phyloP scores from a whole-genome alignment of 2,113 vertebrate genomes.

The Hemiprocne comata region DNA sequence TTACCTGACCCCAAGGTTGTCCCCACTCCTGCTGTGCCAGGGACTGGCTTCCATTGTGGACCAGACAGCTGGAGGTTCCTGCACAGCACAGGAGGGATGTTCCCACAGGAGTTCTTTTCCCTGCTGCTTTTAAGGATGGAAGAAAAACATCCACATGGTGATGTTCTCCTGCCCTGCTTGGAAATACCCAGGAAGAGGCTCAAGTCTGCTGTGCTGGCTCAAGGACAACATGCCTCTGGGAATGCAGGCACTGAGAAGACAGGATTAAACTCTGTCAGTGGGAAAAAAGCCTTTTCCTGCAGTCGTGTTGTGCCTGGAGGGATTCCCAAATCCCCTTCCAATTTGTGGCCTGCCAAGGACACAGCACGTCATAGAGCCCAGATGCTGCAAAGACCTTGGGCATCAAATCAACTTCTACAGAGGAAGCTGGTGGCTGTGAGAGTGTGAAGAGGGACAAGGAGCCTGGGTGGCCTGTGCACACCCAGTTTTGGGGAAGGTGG shows the following conservation, averaged over 20 bases:
- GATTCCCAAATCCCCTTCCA: not conserved
- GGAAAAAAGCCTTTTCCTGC: not conserved
- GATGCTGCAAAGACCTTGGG: not conserved
- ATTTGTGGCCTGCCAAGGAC: not conserved
- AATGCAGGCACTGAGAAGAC: not conserved
- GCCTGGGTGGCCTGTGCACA: not conserved
- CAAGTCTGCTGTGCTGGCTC: not conserved
- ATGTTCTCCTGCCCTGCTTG: not conserved
- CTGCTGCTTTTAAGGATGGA: not conserved
- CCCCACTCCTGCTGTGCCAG: not conserved
- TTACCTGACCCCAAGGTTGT: not conserved
- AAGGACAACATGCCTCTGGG: accelerated
- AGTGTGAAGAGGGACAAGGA: not conserved
- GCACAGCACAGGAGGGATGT: not conserved
- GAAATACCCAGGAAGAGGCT: not conserved
- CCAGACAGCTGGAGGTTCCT: not conserved
- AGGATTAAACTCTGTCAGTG: not conserved
- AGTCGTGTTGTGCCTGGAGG: not conserved
- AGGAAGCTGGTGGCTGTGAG: not conserved
- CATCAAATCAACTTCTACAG: accelerated
- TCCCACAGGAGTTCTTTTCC: not conserved
- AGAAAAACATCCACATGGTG: not conserved
- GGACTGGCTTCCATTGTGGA: not conserved
- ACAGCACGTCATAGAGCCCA: accelerated
- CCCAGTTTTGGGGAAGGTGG: not conserved